Percentiles rank a stretch among this genome's conserved stretches.
phyloP scores from a whole-genome alignment of 2,888 invertebrate genomes.

The Tachina lurida region DNA sequence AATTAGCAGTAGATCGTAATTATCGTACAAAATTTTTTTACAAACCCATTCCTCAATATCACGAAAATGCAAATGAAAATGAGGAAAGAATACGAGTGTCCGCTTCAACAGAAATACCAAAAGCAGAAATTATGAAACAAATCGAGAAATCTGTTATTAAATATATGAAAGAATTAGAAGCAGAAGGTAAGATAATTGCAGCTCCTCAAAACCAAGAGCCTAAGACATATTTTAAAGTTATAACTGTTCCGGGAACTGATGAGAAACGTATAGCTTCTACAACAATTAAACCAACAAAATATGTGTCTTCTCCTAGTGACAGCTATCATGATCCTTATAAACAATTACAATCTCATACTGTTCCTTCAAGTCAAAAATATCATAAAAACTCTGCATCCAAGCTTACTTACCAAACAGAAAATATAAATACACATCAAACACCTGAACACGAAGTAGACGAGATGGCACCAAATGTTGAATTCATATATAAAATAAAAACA shows the following conservation, averaged over 20 bases:
- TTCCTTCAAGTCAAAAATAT: constrained; percentile 64
- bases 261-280: constrained; percentile 77
- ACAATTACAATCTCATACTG: constrained; percentile 53
- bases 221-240: constrained; percentile 79
- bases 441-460: constrained; percentile 76
- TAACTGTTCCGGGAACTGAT: constrained; percentile 74
- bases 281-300: constrained; percentile 81
- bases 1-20: constrained; percentile 65
- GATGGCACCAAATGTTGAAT: constrained; percentile 81
- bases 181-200: constrained; percentile 80
- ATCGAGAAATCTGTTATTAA: constrained; percentile 82
- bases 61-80: constrained; percentile 66
- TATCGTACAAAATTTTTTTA: constrained; percentile 77
- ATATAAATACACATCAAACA: constrained; percentile 77
- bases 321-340: constrained; percentile 55
- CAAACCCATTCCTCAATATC: constrained; percentile 70
- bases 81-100: constrained; percentile 77
- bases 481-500: constrained; percentile 81
- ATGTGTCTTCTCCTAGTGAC: constrained; percentile 62
- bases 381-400: constrained; percentile 61
- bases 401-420: constrained; percentile 76
- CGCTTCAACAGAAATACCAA: constrained; percentile 80
- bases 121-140: constrained; percentile 81
- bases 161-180: constrained; percentile 82
- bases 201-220: constrained; percentile 75